These are phyloP conservation scores for Anarrhichthys ocellatus DNA, from an alignment of 2,113 vertebrate species.

Conservation along the genomic window DNA sequence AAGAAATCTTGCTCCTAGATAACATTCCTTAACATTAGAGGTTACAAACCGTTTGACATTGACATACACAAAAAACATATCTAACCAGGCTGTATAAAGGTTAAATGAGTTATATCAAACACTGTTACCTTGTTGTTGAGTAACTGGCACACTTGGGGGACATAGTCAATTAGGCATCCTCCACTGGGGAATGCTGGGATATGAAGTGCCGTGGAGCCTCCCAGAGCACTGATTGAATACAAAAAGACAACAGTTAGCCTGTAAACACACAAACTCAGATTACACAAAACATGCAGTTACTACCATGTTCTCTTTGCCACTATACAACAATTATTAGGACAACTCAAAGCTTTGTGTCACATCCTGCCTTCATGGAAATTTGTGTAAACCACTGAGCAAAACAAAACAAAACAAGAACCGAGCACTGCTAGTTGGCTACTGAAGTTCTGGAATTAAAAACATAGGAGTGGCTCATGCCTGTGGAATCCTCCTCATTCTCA, in stretches of 20 bases:
- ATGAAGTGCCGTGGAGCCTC: slow-evolving; percentile 95
- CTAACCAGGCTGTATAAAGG: neutral
- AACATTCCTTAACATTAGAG: neutral
- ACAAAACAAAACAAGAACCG: neutral
- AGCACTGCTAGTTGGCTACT: slow-evolving; percentile 15
- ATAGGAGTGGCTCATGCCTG: slow-evolving; percentile 28
- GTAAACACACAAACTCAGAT: neutral
- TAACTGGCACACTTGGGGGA: slow-evolving; percentile 97
- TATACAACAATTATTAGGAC: neutral
- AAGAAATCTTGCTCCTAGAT: slow-evolving; percentile 4
- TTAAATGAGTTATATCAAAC: neutral
- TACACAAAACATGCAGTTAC: neutral
- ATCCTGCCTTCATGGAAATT: neutral
- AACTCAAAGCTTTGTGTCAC: neutral
- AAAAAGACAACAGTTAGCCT: slow-evolving; percentile 7
- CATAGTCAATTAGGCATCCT: slow-evolving; percentile 98
- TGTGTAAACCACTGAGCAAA: neutral
- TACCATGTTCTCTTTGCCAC: neutral
- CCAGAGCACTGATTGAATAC: slow-evolving; percentile 88
- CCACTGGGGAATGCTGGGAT: slow-evolving; percentile 97
- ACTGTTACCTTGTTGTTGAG: slow-evolving; percentile 96
- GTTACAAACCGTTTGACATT: neutral
- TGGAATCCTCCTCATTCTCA: slow-evolving; percentile 45
- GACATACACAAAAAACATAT: neutral
- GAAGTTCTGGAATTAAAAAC: slow-evolving; percentile 26